phyloP scores from a whole-genome alignment of 2,888 invertebrate species.

The Thyatira batis region DNA sequence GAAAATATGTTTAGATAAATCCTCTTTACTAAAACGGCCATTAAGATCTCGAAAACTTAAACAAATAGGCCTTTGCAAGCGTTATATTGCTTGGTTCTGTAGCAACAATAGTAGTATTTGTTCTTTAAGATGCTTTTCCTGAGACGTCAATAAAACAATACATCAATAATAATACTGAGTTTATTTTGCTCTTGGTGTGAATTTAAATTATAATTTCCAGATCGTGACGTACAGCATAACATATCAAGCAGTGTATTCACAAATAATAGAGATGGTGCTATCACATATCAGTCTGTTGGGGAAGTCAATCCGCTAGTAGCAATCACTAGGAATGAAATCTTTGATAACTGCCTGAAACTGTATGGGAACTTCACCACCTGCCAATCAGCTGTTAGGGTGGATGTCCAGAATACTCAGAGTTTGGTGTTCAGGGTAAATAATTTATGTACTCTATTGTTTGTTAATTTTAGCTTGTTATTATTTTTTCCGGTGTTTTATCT shows the following conservation, averaged over 20 bases:
- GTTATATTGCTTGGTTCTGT: too few relatives aligned
- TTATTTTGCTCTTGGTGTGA: background rate
- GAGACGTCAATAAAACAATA: too few relatives aligned
- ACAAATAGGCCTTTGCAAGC: too few relatives aligned
- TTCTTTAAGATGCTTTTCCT: too few relatives aligned
- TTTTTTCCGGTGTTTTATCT: too few relatives aligned
- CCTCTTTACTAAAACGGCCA: too few relatives aligned
- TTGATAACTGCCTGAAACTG: constrained; percentile 92
- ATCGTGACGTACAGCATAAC: constrained; percentile 95
- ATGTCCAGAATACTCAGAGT: constrained; percentile 96
- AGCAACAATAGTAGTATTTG: too few relatives aligned
- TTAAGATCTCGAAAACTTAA: too few relatives aligned
- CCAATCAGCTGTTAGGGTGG: constrained; percentile 90
- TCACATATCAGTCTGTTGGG: constrained; percentile 94
- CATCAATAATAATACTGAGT: background rate
- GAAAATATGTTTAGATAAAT: too few relatives aligned
- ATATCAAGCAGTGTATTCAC: constrained; percentile 91
- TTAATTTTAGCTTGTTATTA: too few relatives aligned
- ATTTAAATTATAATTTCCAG: constrained; percentile 71
- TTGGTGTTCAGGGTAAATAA: constrained; percentile 89
- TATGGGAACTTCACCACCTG: constrained; percentile 98
- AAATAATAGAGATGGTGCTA: constrained; percentile 92
- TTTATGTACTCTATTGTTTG: background rate
- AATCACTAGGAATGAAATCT: constrained; percentile 92
- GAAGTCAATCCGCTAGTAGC: constrained; percentile 96